Evolutionary conservation across 2,888 invertebrate genomes (phyloP).

Genomic region (Apamea anceps): DNA sequence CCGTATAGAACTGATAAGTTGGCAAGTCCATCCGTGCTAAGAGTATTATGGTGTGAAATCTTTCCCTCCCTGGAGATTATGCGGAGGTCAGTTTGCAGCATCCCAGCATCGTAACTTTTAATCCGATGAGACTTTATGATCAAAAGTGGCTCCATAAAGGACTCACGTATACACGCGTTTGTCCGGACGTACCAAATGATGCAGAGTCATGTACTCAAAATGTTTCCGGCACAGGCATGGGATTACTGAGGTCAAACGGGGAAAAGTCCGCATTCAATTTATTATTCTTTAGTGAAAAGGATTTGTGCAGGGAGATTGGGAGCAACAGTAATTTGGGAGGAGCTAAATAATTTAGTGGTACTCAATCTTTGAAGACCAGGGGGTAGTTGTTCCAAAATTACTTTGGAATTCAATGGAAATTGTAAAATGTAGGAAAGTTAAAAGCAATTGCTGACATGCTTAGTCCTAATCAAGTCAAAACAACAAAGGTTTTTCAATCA

Average conservation of each 20-base stretch:
- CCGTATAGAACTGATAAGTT: not conserved
- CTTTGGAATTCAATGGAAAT: not conserved
- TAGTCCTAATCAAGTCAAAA: conserved; percentile 31
- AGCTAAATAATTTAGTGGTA: conserved; percentile 36
- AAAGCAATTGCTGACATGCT: conserved; percentile 14
- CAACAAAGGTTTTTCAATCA: conserved; percentile 10
- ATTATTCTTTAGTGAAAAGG: conserved; percentile 49
- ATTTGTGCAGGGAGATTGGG: conserved; percentile 27
- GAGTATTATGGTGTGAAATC: not conserved
- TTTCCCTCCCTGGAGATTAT: conserved; percentile 20
- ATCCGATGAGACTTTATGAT: conserved; percentile 23
- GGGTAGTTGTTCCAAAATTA: not conserved
- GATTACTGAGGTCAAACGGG: conserved; percentile 65
- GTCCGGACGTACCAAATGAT: conserved; percentile 63
- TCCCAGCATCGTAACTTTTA: conserved; percentile 5
- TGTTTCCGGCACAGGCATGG: conserved; percentile 60
- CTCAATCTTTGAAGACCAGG: conserved; percentile 12
- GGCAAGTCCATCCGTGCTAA: not conserved
- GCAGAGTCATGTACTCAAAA: conserved; percentile 51
- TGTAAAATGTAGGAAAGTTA: not conserved
- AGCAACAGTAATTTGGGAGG: conserved; percentile 15
- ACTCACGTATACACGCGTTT: conserved; percentile 23
- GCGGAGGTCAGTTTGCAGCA: not conserved
- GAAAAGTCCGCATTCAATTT: conserved; percentile 44
- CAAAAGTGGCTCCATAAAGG: conserved; percentile 33